Evolutionary conservation across 2,113 vertebrate genomes (phyloP).

Genomic region (Scartelaos histophorus): DNA sequence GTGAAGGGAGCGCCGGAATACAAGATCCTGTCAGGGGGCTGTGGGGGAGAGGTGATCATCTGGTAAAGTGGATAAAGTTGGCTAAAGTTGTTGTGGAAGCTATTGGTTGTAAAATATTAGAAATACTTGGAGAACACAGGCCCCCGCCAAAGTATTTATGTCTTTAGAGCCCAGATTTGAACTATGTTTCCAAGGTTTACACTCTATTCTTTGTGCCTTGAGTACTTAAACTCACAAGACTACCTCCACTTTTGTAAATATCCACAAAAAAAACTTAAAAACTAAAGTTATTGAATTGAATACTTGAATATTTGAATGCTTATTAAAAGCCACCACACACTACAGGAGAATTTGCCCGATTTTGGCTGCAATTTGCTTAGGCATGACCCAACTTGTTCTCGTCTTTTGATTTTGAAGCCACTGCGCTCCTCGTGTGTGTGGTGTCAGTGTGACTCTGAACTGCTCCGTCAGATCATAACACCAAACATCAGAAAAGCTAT

Average conservation of each 20-base stretch:
- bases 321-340: no score
- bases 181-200: background rate
- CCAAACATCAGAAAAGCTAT: no score
- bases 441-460: no score
- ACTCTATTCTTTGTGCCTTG: background rate
- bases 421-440: no score
- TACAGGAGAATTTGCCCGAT: no score
- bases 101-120: background rate
- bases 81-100: constrained; percentile 15
- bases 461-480: no score
- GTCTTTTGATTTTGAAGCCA: no score
- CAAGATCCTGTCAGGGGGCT: constrained; percentile 32
- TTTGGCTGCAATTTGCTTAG: no score
- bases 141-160: background rate
- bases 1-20: constrained; percentile 24
- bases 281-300: no score
- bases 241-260: background rate
- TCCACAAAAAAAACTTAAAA: background rate
- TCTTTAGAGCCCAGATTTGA: background rate
- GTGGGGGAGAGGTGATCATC: constrained; percentile 16
- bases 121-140: background rate
- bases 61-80: constrained; percentile 25
- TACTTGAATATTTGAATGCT: no score
- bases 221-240: background rate
- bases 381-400: no score